phyloP scores from a whole-genome alignment of 2,888 invertebrate species.

The Empis stercorea region DNA sequence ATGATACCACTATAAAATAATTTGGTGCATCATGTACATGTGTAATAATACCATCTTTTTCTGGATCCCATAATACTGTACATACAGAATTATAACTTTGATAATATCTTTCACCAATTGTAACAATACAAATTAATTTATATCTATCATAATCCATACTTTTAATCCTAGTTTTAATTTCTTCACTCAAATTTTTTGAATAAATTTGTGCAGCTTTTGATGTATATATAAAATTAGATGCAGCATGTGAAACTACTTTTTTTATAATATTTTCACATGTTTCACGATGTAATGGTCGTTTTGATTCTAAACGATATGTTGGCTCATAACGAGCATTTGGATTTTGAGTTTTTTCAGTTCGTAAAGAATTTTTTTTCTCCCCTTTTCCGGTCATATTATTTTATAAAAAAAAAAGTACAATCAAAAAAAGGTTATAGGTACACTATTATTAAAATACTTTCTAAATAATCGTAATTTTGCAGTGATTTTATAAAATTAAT shows the following conservation, averaged over 20 bases:
- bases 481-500: no score
- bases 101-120: constrained; percentile 31
- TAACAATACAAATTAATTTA: constrained; percentile 30
- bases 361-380: no score
- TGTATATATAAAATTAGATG: constrained; percentile 25
- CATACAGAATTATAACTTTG: constrained; percentile 28
- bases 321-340: constrained; percentile 23
- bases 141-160: constrained; percentile 30
- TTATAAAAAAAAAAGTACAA: no score
- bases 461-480: no score
- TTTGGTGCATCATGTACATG: constrained; percentile 28
- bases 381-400: no score
- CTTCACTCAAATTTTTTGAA: constrained; percentile 29
- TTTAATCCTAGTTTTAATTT: constrained; percentile 30
- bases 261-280: constrained; percentile 27
- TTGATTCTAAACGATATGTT: constrained; percentile 30
- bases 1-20: constrained; percentile 27
- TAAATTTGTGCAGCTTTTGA: constrained; percentile 25
- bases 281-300: constrained; percentile 29
- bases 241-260: constrained; percentile 25
- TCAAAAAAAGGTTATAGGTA: no score
- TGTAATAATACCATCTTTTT: constrained; percentile 28
- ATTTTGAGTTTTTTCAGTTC: no score
- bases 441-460: no score
- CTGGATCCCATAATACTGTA: constrained; percentile 31